phyloP scores from a whole-genome alignment of 2,113 vertebrate genomes.

The Typhlomys cinereus region DNA sequence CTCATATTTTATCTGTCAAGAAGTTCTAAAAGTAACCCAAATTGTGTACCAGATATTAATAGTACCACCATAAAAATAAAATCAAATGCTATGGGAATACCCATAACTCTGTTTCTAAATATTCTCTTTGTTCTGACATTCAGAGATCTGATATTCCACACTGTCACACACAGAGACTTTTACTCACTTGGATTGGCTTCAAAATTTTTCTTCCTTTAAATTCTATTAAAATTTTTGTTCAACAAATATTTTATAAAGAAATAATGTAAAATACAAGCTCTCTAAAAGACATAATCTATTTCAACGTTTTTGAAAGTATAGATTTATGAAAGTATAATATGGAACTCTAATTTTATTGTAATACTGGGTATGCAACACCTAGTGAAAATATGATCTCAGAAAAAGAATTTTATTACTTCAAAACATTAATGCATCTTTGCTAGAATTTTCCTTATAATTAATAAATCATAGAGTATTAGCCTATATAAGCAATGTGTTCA shows the following conservation, averaged over 20 bases:
- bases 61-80: neutral
- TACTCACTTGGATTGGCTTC: neutral
- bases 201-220: neutral
- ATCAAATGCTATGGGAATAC: neutral
- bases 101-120: neutral
- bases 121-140: neutral
- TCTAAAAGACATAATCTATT: neutral
- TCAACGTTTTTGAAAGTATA: neutral
- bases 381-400: neutral
- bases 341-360: neutral
- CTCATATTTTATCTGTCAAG: neutral
- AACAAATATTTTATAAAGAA: neutral
- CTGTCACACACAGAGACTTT: neutral
- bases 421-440: neutral
- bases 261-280: neutral
- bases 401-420: neutral
- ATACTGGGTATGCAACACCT: neutral
- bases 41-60: neutral
- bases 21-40: neutral
- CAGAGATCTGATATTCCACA: neutral
- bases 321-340: neutral
- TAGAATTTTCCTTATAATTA: neutral
- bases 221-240: too few species aligned
- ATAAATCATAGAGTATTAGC: neutral
- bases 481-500: neutral